phyloP scores from a whole-genome alignment of 2,888 invertebrate species.

The Scaptomyza cyrtandrae region DNA sequence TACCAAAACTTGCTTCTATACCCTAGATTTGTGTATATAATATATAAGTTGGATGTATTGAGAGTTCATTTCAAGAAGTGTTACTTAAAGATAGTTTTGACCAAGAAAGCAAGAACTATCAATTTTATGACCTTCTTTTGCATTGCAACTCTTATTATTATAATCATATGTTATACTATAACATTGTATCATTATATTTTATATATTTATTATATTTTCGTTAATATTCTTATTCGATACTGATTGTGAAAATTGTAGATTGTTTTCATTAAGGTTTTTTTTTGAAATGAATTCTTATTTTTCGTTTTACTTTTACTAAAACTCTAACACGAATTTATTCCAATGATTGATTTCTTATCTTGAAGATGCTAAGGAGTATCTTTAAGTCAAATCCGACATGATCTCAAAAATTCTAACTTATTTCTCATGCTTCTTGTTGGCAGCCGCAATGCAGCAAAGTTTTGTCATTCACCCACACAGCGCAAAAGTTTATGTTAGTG shows the following conservation, averaged over 20 bases:
- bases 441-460: conserved; percentile 60
- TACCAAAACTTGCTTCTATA: conserved; percentile 32
- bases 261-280: no score
- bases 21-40: conserved; percentile 13
- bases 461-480: conserved; percentile 47
- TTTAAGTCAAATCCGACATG: not conserved
- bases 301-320: no score
- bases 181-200: no score
- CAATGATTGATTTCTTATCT: not conserved
- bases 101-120: no score
- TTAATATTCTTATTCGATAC: no score
- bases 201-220: no score
- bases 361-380: not conserved
- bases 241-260: no score
- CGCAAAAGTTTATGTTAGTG: conserved; percentile 14
- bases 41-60: not conserved
- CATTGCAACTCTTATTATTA: no score
- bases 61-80: not conserved
- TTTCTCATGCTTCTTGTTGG: conserved; percentile 23
- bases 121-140: no score
- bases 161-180: no score
- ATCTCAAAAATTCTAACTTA: conserved; percentile 3
- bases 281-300: no score
- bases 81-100: not conserved
- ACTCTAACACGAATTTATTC: no score